Percentiles rank a stretch among this genome's conserved stretches.
These are phyloP conservation scores for Cyanocitta stelleri DNA, from an alignment of 2,113 vertebrate species.

Conservation along the genomic window DNA sequence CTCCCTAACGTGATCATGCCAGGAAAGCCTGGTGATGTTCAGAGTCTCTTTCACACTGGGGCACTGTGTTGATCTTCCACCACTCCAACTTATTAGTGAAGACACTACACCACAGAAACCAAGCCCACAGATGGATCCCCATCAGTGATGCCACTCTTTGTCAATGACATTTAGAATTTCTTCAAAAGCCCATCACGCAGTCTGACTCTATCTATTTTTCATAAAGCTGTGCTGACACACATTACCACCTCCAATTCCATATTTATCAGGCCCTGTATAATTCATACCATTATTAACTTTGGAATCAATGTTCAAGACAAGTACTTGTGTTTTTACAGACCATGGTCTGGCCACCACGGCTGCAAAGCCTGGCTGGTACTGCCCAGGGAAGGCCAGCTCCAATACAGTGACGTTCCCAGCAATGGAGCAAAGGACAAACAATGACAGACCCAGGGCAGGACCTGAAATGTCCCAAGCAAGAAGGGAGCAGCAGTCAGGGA, in stretches of 20 bases:
- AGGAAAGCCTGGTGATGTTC: not conserved
- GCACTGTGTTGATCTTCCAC: not conserved
- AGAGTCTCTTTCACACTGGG: not conserved
- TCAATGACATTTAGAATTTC: not conserved
- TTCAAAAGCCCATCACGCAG: not conserved
- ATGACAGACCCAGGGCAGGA: too few relatives aligned
- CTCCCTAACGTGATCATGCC: not conserved
- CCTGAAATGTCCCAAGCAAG: not conserved
- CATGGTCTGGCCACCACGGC: not conserved
- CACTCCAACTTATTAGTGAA: not conserved
- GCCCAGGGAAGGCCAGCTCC: not conserved
- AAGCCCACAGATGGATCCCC: not conserved
- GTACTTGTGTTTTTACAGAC: fast-evolving
- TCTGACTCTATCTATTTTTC: not conserved
- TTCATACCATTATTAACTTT: not conserved
- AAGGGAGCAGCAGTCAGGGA: not conserved
- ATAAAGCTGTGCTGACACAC: not conserved
- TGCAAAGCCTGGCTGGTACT: not conserved
- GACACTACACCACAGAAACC: not conserved
- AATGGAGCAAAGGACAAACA: not conserved
- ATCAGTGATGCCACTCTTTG: not conserved
- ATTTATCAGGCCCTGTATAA: not conserved
- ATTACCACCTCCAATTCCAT: not conserved
- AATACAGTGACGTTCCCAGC: not conserved
- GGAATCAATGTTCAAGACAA: not conserved